Percentiles rank a stretch among this genome's conserved stretches.
Conservation (phyloP, 1,140 invertebrate species). For the Ceratina japonica region DNA sequence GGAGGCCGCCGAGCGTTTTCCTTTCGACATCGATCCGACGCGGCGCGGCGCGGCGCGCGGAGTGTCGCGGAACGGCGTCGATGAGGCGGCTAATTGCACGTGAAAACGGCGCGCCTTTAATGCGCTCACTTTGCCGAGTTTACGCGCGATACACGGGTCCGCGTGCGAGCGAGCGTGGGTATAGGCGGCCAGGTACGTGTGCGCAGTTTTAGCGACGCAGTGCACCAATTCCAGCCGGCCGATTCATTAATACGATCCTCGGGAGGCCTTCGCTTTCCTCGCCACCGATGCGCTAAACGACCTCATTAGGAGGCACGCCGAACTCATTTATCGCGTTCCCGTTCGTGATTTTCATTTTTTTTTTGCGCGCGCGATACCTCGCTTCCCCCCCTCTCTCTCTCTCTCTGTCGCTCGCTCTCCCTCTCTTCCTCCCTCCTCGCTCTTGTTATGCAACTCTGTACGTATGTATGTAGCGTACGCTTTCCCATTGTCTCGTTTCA, state of each 20-base stretch:
- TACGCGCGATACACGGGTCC: background rate
- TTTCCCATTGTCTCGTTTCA: conserved; percentile 46
- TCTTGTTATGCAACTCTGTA: conserved; percentile 59
- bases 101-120: conserved; percentile 64
- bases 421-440: background rate
- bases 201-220: conserved; percentile 57
- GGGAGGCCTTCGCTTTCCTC: conserved; percentile 20
- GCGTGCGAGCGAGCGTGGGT: too few species aligned
- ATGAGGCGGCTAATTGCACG: conserved; percentile 61
- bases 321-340: conserved; percentile 60
- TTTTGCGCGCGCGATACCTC: conserved; percentile 39
- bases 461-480: conserved; percentile 5
- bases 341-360: conserved; percentile 52
- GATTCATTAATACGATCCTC: conserved; percentile 65
- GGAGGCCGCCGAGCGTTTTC: conserved; percentile 4
- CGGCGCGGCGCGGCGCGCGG: background rate
- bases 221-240: conserved; percentile 66
- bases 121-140: conserved; percentile 62
- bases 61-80: conserved; percentile 1
- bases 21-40: conserved; percentile 55
- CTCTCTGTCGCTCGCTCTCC: too few species aligned
- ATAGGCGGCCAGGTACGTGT: background rate
- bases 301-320: conserved; percentile 64
- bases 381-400: too few species aligned
- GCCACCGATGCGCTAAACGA: conserved; percentile 55